Base-by-base conservation (phyloP, 2,797 vertebrate species). In the Danio kyathit region DNA sequence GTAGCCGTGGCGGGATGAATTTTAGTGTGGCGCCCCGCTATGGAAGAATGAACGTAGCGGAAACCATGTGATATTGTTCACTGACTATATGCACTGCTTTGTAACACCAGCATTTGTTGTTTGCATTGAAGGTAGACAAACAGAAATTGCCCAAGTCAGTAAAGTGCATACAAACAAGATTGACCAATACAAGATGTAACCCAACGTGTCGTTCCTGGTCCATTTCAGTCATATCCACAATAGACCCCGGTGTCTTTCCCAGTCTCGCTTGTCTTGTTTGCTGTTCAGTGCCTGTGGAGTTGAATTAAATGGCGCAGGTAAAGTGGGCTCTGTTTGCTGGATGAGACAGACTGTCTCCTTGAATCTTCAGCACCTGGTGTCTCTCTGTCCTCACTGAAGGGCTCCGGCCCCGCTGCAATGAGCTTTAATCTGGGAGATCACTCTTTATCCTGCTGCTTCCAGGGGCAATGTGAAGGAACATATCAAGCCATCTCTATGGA, bases 381-480 rank as follows among this genome's bases (percentile, higher is more conserved):
- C 49, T 67, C 75, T 81, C 43, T 92, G 90, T 91, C 91, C 89
- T 87, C 83, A 38, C 78, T 86, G 88, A 92, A 91, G 84, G 91
- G 92, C 93, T 93, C 89, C 87, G 77, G 81, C 88, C 87, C 84
- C 79, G 88, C 87, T 89, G 89, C 86, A 94, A 92, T 90, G 87
- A 93, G 93, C 94, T 81, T 89, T 93, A 95, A 95, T 94, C 94
- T 95, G 91, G 94, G 88, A 92, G 94, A 95, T 94, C 94, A 91
- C 91, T 95, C 92, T 88, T 92, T 94, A 94, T 95, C 90, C 90
- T 90, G 90, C 85, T 85, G 73, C 85, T 85, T 90, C 90, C 86
- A 87, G 87, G 86, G 87, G 89, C 89, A 89, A 93, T 86, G 81
- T 85, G 88, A 89, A 87, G 88, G 81, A 87, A 91, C 90, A 89